Conservation (phyloP, 1,140 invertebrate species). For the Nasonia longicornis region DNA sequence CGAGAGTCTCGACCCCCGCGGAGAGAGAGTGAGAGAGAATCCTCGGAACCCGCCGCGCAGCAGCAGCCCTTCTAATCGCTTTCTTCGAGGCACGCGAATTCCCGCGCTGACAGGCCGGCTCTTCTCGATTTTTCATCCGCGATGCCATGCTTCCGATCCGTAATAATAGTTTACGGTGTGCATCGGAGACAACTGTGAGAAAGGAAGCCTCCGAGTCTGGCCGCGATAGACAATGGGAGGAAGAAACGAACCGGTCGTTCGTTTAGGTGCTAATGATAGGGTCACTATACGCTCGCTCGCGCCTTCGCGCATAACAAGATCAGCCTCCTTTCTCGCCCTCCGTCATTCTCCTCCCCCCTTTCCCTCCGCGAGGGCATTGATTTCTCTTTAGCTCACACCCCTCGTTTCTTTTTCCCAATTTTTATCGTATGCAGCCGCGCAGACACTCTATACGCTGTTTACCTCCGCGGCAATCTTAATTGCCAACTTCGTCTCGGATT, state of each 20-base stretch:
- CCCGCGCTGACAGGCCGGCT: not conserved
- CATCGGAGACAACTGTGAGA: not conserved
- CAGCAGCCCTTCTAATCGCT: conserved; percentile 20
- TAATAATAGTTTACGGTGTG: no score
- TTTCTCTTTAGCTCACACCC: conserved; percentile 6
- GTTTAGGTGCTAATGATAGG: conserved; percentile 65
- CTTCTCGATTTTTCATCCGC: conserved; percentile 22
- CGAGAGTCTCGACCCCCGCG: conserved; percentile 26
- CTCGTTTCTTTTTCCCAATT: not conserved
- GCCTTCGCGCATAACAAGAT: conserved; percentile 54
- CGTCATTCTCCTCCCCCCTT: not conserved
- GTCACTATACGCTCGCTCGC: conserved; percentile 56
- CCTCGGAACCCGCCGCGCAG: conserved; percentile 2
- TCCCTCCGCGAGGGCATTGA: not conserved
- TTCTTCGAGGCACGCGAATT: not conserved
- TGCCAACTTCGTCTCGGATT: not conserved
- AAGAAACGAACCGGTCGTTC: conserved; percentile 28
- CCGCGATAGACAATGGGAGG: not conserved
- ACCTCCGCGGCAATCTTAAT: not conserved
- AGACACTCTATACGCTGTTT: not conserved
- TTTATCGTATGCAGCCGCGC: not conserved
- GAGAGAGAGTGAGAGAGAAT: conserved; percentile 6
- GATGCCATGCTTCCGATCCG: not conserved
- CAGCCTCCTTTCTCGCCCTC: conserved; percentile 40
- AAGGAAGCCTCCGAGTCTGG: not conserved